A percentile compares a stretch with the other conserved stretches of the same genome.
These are phyloP conservation scores for Pseudochirops cupreus DNA, from an alignment of 2,797 vertebrate species.

Conservation along the genomic window DNA sequence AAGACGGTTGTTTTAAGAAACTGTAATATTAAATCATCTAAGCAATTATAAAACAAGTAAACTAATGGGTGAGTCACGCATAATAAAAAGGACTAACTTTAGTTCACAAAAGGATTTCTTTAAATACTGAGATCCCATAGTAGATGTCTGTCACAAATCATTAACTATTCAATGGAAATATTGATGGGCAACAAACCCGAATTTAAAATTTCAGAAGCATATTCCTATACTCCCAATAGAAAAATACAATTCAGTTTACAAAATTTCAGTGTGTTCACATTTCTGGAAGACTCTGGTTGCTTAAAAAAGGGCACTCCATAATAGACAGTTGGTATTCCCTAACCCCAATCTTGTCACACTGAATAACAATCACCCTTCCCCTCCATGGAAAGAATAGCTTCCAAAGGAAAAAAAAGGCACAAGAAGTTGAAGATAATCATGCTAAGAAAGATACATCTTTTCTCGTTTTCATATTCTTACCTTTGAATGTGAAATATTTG, in stretches of 20 bases:
- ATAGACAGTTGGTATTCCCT: not conserved
- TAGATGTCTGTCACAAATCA: not conserved
- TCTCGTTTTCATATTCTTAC: conserved; percentile 63
- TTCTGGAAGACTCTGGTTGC: not conserved
- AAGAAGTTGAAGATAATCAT: not conserved
- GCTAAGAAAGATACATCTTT: not conserved
- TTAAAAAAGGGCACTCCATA: not conserved
- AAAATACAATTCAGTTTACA: not conserved
- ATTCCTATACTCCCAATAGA: not conserved
- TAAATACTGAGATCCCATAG: not conserved
- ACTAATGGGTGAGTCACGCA: not conserved
- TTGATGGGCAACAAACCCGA: not conserved
- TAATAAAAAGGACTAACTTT: not conserved
- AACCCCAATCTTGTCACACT: not conserved
- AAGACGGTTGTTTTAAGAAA: not conserved
- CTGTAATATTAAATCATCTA: not conserved
- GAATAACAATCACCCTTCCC: not conserved
- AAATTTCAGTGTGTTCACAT: not conserved
- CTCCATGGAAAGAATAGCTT: not conserved
- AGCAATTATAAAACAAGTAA: not conserved
- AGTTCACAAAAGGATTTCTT: not conserved
- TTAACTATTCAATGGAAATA: not conserved
- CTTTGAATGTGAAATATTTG: conserved; percentile 77
- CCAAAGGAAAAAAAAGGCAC: not conserved
- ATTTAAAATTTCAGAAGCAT: not conserved